Percentiles rank a stretch among this genome's conserved stretches.
Evolutionary conservation across 1,140 invertebrate genomes (phyloP).

Genomic region (Vollenhovia emeryi): DNA sequence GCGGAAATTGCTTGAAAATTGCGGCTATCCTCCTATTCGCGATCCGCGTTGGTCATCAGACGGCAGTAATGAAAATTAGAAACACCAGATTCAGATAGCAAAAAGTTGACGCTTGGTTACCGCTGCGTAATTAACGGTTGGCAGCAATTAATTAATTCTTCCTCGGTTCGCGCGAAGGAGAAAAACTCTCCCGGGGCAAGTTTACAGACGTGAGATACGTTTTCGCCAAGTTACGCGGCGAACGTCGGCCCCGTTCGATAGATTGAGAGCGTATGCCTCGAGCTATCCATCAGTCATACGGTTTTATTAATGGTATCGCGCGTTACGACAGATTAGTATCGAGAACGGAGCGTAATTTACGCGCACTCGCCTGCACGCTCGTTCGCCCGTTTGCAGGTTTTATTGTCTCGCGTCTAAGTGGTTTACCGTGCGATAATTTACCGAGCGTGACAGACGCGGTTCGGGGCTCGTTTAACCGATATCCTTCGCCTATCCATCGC

Average conservation of each 20-base stretch:
- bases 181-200: neutral
- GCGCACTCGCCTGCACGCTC: neutral
- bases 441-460: neutral
- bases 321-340: slow-evolving; percentile 32
- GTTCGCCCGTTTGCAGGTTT: neutral
- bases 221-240: neutral
- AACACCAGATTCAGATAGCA: slow-evolving; percentile 21
- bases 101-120: slow-evolving; percentile 2
- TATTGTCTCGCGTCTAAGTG: slow-evolving; percentile 21
- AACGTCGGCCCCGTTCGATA: neutral
- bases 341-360: slow-evolving; percentile 35
- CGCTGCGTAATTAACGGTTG: slow-evolving; percentile 7
- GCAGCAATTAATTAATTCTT: slow-evolving; percentile 36
- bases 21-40: neutral
- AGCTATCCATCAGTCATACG: slow-evolving; percentile 27
- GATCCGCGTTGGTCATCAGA: neutral
- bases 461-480: slow-evolving; percentile 1
- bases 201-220: slow-evolving; percentile 4
- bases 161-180: neutral
- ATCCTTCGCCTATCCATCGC: neutral
- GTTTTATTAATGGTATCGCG: slow-evolving; percentile 47
- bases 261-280: slow-evolving; percentile 25
- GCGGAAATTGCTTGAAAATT: neutral
- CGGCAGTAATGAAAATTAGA: slow-evolving; percentile 26
- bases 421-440: neutral